Conservation (phyloP, 2,797 vertebrate species). For the Chloroceryle inda region DNA sequence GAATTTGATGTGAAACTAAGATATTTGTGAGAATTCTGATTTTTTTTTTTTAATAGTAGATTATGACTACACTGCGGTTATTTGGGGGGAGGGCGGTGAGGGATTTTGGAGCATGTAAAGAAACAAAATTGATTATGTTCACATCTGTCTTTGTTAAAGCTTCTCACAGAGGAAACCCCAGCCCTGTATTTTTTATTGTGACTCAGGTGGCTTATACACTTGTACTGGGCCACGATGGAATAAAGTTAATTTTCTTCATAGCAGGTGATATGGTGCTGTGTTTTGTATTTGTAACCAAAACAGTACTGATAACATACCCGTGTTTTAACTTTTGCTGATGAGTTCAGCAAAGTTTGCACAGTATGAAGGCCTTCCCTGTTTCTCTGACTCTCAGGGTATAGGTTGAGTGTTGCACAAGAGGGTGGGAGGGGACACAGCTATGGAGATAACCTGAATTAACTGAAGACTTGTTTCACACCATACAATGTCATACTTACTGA, state of each 20-base stretch:
- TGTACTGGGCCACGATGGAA: background rate
- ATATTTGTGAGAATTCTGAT: background rate
- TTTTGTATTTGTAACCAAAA: background rate
- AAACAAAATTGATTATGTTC: background rate
- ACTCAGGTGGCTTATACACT: background rate
- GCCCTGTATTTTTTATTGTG: background rate
- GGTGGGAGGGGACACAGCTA: background rate
- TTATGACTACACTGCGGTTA: background rate
- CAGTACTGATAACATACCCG: background rate
- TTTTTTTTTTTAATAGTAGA: background rate
- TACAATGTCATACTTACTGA: background rate
- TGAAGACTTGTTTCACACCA: background rate
- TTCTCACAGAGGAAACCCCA: background rate
- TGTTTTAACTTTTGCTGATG: background rate
- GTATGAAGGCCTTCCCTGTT: background rate
- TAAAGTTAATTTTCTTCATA: background rate
- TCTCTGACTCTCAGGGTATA: background rate
- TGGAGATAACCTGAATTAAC: background rate
- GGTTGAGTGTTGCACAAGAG: background rate
- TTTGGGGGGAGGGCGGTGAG: rapidly evolving
- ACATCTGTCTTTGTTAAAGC: background rate
- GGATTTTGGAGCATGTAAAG: background rate
- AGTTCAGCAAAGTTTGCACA: background rate
- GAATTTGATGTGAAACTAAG: background rate
- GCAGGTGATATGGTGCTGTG: background rate